A percentile compares a stretch with the other conserved stretches of the same genome.
These are phyloP conservation scores for Eurypyga helias DNA, from an alignment of 2,113 vertebrate genomes.

Conservation along the genomic window DNA sequence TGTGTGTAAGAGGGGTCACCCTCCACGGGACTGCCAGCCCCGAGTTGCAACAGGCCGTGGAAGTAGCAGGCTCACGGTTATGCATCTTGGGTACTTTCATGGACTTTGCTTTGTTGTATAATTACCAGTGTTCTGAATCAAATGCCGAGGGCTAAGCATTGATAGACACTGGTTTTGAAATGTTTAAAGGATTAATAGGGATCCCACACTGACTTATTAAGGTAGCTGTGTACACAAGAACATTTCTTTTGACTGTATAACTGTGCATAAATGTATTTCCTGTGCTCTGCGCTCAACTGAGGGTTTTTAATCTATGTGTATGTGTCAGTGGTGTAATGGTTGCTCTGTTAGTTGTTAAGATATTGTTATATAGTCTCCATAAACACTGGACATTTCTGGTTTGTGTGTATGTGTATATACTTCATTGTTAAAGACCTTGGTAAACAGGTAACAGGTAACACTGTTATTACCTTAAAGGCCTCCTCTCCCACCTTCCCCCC, in stretches of 20 bases:
- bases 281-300: not conserved
- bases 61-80: not conserved
- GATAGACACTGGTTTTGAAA: not conserved
- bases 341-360: not conserved
- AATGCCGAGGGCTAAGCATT: not conserved
- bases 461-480: not conserved
- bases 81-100: not conserved
- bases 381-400: not conserved
- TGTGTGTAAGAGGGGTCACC: not conserved
- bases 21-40: not conserved
- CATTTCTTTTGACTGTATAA: not conserved
- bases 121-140: not conserved
- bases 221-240: not conserved
- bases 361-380: not conserved
- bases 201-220: not conserved
- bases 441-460: not conserved
- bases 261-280: not conserved
- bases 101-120: not conserved
- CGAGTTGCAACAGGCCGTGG: not conserved
- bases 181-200: not conserved
- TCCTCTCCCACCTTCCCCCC: not conserved
- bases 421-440: not conserved
- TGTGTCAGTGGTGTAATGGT: not conserved
- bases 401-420: not conserved
- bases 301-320: not conserved